Evolutionary conservation across 1,140 invertebrate genomes (phyloP), one percentile per base, ranked within the genome.

Genomic region (Pteromalus puparum): DNA sequence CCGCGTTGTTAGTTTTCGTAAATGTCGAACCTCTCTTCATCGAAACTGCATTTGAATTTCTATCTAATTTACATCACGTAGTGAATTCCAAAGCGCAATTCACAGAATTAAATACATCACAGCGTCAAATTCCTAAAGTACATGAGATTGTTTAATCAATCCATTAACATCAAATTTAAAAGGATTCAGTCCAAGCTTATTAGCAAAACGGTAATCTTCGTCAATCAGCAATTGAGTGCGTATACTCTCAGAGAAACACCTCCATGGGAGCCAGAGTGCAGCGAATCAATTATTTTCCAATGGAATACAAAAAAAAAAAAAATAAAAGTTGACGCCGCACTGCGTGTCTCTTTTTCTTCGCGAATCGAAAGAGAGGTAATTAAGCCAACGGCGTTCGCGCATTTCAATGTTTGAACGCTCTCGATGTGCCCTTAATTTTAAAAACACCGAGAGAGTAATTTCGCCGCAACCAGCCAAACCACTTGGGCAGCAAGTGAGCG

Each of bases 381-480:
- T 72, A 72, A 26, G 18, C 53, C 53, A 61, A n/a, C 53, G 53
- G 53, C 26, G 26, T n/a, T 15, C 6, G 68, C 68, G 9, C 28
- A 30, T 28, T 72, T 30, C 68, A 72, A 34, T 34, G 26, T 72
- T 72, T 72, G 30, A 28, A 72, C 26, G 24, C 67, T 30, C 68
- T 0, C 68, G 68, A 72, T 34, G 28, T 72, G 68, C 30, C 68
- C 26, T 72, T 72, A 28, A 72, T 72, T 72, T 72, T 18, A 72
- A 28, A 72, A 72, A 28, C 18, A 72, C 18, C 68, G 30, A 72
- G 68, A 72, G 10, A 72, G 30, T 34, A 72, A 72, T 72, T 72
- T 72, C 26, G 68, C 68, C 26, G 30, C 30, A 72, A 72, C 68
- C 68, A 34, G 68, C 26, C 68, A 72, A 72, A 72, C 68, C 68